Percentiles rank a stretch among this genome's conserved stretches.
These are phyloP conservation scores for Pogonocichla stellata DNA, from an alignment of 2,113 vertebrate species.

Conservation along the genomic window DNA sequence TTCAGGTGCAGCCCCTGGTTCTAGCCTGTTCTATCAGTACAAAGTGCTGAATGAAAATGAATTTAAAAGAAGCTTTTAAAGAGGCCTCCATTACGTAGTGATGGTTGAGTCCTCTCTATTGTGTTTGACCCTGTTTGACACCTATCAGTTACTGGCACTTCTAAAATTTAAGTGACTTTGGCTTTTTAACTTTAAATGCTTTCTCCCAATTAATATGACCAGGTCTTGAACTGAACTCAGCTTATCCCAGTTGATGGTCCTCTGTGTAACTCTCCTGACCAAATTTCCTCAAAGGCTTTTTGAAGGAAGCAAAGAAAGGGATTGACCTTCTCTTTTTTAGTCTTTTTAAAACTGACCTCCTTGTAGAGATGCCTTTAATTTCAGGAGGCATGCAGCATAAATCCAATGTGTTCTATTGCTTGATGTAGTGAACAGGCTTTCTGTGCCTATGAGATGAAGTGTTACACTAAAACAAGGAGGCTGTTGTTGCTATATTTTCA, in stretches of 20 bases:
- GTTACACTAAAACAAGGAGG: not conserved
- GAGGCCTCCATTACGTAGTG: not conserved
- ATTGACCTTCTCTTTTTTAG: not conserved
- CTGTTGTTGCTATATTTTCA: not conserved
- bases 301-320: not conserved
- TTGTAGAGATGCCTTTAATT: not conserved
- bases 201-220: constrained; percentile 42
- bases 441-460: not conserved
- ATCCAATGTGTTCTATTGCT: not conserved
- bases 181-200: constrained; percentile 43
- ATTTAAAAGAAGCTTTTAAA: constrained; percentile 5
- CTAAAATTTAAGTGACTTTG: constrained; percentile 42
- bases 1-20: not conserved
- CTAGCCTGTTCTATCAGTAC: not conserved
- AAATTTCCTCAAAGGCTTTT: not conserved
- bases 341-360: not conserved
- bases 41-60: not conserved
- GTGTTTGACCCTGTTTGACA: not conserved
- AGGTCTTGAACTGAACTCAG: constrained; percentile 20
- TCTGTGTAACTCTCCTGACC: not conserved
- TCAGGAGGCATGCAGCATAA: not conserved
- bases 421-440: not conserved
- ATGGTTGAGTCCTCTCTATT: not conserved
- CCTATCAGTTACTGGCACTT: not conserved
- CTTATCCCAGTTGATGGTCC: not conserved